These are phyloP conservation scores for Hydractinia symbiolongicarpus DNA, from an alignment of 30 jellyfish, hydroid and myxozoan genomes.

Conservation along the genomic window DNA sequence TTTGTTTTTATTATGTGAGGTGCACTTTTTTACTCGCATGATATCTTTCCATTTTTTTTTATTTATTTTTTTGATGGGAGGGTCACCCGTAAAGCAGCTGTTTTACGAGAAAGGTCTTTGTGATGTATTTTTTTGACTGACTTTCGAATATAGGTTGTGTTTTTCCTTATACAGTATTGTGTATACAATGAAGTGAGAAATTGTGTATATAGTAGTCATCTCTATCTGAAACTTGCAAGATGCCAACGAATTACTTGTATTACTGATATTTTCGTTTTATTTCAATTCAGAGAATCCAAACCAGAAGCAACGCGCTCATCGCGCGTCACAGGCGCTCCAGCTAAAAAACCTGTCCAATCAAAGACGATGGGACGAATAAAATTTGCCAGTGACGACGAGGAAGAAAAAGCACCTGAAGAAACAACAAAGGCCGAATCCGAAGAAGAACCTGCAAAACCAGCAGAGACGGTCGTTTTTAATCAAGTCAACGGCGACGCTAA, in stretches of 20 bases:
- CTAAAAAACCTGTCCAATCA: constrained; percentile 23
- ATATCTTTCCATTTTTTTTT: not conserved
- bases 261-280: not conserved
- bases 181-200: no score
- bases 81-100: no score
- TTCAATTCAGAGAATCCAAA: not conserved
- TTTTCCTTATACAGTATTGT: no score
- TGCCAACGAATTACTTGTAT: no score
- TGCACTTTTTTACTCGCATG: not conserved
- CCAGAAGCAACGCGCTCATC: not conserved
- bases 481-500: constrained; percentile 22
- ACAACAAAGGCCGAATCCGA: not conserved
- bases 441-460: not conserved
- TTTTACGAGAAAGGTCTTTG: no score
- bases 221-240: no score
- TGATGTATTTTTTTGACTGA: no score
- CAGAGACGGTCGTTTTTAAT: not conserved
- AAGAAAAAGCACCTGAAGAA: constrained; percentile 11
- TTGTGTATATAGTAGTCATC: no score
- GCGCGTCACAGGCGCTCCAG: constrained; percentile 36
- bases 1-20: not conserved
- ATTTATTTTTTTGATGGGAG: no score
- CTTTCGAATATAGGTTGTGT: no score
- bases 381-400: constrained; percentile 38
- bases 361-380: constrained; percentile 39